Percentiles rank a stretch among this genome's conserved stretches.
Conservation (phyloP, 2,888 invertebrate genomes). For the Willowsia nigromaculata region DNA sequence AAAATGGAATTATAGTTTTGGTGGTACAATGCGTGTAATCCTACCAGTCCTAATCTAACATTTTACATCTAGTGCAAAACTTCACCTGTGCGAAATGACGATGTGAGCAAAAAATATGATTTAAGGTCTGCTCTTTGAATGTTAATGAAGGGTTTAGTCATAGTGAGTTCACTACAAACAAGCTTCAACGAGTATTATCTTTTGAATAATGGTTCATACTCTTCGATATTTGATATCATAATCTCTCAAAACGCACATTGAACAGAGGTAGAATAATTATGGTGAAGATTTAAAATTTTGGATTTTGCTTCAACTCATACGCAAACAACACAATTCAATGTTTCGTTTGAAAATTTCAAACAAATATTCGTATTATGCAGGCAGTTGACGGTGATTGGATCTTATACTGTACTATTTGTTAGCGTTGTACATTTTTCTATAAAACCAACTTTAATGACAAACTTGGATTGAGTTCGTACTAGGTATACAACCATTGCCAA, state of each 20-base stretch:
- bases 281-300: not conserved
- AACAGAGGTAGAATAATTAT: not conserved
- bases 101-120: conserved; percentile 6
- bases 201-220: not conserved
- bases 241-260: not conserved
- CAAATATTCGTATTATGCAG: too few relatives aligned
- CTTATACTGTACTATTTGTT: too few relatives aligned
- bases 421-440: not conserved
- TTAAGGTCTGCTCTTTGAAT: conserved; percentile 51
- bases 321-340: not conserved
- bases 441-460: not conserved
- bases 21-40: not conserved
- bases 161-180: conserved; percentile 56
- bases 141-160: conserved; percentile 57
- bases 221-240: conserved; percentile 2
- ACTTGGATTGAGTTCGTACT: not conserved
- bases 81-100: too few relatives aligned
- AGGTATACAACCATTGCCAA: not conserved
- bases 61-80: not conserved
- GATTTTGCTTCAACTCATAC: not conserved
- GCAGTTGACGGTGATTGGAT: too few relatives aligned
- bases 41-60: conserved; percentile 17
- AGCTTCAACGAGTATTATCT: conserved; percentile 16
- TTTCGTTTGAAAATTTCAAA: too few relatives aligned
- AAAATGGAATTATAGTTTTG: not conserved